Percentiles rank a stretch among this genome's conserved stretches.
Evolutionary conservation across 2,797 vertebrate species (phyloP).

Genomic region (Cynopterus sphinx): DNA sequence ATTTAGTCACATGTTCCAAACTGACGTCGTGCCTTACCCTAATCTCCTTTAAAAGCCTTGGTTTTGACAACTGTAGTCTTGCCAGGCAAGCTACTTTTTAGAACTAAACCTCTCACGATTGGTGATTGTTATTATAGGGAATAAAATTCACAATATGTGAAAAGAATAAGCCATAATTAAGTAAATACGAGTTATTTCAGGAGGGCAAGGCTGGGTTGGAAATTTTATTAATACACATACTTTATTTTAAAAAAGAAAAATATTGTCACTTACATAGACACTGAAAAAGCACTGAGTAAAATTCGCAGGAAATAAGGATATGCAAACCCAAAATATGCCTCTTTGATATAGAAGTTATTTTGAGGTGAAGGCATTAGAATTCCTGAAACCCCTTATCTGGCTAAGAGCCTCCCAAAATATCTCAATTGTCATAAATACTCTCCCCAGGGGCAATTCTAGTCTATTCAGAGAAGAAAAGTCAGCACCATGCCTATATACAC

Average conservation of each 20-base stretch:
- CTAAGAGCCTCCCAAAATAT: neutral
- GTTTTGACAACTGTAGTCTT: neutral
- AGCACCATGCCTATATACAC: neutral
- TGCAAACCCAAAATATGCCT: neutral
- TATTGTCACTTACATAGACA: neutral
- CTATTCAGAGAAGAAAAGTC: neutral
- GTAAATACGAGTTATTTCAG: neutral
- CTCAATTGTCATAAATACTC: neutral
- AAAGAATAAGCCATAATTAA: neutral
- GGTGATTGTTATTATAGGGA: neutral
- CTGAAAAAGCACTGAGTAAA: neutral
- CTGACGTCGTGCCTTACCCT: neutral
- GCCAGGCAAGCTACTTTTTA: conserved; percentile 7
- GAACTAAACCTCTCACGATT: neutral
- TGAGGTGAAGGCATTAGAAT: neutral
- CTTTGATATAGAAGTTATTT: neutral
- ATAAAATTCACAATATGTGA: neutral
- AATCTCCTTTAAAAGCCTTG: neutral
- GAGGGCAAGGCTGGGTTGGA: neutral
- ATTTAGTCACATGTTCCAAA: conserved; percentile 34
- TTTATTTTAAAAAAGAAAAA: neutral
- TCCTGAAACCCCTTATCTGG: neutral
- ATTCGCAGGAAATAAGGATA: neutral
- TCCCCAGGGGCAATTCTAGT: neutral
- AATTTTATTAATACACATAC: neutral